phyloP scores from a whole-genome alignment of 35 echinoderm and acorn worm species.

The Holothuria glaberrima region DNA sequence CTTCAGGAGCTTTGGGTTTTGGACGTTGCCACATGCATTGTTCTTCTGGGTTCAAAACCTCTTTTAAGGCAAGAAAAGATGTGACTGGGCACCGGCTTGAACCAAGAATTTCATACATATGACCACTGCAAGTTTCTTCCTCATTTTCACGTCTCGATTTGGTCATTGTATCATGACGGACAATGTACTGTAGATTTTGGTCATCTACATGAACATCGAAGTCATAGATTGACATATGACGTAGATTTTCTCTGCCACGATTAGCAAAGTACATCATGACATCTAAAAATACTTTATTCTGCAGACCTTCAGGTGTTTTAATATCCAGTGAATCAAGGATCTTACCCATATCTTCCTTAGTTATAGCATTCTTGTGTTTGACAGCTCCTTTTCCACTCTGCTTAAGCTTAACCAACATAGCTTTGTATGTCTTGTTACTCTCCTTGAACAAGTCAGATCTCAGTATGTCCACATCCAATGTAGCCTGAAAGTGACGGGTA shows the following conservation, averaged over 20 bases:
- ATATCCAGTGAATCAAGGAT: conserved; percentile 72
- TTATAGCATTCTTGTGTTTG: conserved; percentile 67
- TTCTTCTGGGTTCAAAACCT: conserved; percentile 56
- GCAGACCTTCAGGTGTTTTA: conserved; percentile 62
- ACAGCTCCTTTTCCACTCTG: conserved; percentile 62
- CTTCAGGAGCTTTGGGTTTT: conserved; percentile 20
- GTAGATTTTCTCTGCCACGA: conserved; percentile 67
- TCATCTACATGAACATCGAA: conserved; percentile 65
- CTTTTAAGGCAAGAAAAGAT: conserved; percentile 56
- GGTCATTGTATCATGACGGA: conserved; percentile 67
- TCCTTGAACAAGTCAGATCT: conserved; percentile 45
- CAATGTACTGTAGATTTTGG: conserved; percentile 65
- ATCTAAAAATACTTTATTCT: conserved; percentile 73
- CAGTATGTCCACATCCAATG: conserved; percentile 50
- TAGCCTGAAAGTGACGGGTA: conserved; percentile 62
- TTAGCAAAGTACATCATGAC: conserved; percentile 75
- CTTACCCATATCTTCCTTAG: conserved; percentile 72
- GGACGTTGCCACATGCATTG: conserved; percentile 70
- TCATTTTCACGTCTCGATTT: conserved; percentile 85
- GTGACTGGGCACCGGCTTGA: conserved; percentile 76
- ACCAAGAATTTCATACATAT: conserved; percentile 86
- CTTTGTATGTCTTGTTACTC: conserved; percentile 61
- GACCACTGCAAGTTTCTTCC: conserved; percentile 64
- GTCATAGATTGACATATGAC: conserved; percentile 53
- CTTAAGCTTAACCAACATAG: conserved; percentile 78